These are phyloP conservation scores for Diarsia rubi DNA, from an alignment of 2,888 invertebrate genomes.

Conservation along the genomic window DNA sequence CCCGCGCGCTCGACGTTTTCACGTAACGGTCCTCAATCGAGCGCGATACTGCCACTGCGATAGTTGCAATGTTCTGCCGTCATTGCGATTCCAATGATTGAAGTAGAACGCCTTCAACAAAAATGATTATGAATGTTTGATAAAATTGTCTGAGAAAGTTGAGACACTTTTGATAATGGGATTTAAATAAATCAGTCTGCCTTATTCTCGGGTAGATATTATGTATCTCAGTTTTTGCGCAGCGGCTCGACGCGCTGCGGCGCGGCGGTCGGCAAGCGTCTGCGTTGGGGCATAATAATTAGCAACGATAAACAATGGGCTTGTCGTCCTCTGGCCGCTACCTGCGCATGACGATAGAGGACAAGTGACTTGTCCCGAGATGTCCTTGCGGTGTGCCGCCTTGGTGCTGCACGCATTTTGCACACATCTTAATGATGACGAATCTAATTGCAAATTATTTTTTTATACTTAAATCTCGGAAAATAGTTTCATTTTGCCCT, in stretches of 20 bases:
- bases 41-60: conserved; percentile 88
- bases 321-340: conserved; percentile 88
- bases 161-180: conserved; percentile 25
- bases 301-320: conserved; percentile 90
- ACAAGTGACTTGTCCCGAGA: conserved; percentile 85
- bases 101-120: conserved; percentile 72
- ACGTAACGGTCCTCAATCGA: conserved; percentile 91
- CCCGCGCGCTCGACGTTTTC: conserved; percentile 88
- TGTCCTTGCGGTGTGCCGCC: conserved; percentile 81
- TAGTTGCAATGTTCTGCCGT: conserved; percentile 83
- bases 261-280: conserved; percentile 82
- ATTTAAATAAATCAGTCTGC: conserved; percentile 66
- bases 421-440: conserved; percentile 64
- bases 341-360: conserved; percentile 89
- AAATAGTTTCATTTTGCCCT: conserved; percentile 1
- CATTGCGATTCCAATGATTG: conserved; percentile 78
- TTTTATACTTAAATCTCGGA: background rate
- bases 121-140: conserved; percentile 45
- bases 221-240: conserved; percentile 82
- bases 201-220: conserved; percentile 78
- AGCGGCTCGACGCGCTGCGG: conserved; percentile 72
- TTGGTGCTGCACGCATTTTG: conserved; percentile 75
- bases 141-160: conserved; percentile 25
- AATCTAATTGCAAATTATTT: conserved; percentile 44
- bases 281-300: conserved; percentile 89